These are phyloP conservation scores for Eretmochelys imbricata DNA, from an alignment of 2,113 vertebrate species.

Conservation along the genomic window DNA sequence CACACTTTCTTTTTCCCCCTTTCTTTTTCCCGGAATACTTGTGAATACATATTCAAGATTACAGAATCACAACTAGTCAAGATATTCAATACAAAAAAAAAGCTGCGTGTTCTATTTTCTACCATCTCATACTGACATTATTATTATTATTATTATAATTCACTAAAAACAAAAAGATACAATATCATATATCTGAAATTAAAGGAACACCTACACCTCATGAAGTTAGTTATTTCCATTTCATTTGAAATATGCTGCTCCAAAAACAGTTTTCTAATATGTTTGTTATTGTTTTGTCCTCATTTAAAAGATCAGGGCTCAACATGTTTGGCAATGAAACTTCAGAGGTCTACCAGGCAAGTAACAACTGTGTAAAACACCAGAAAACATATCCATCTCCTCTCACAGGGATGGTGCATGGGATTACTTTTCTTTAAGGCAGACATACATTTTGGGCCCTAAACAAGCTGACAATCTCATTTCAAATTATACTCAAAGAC, in stretches of 20 bases:
- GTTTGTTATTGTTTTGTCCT: too few species aligned
- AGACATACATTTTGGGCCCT: neutral
- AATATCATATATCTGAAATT: constrained; percentile 7
- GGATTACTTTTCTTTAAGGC: neutral
- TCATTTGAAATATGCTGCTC: constrained; percentile 35
- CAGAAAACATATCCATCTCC: neutral
- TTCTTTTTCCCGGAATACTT: neutral
- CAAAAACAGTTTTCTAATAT: neutral
- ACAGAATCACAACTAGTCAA: neutral
- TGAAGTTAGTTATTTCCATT: neutral
- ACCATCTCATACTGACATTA: constrained; percentile 32
- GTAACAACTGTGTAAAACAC: neutral
- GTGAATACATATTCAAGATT: neutral
- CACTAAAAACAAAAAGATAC: constrained; percentile 52
- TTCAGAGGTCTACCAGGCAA: constrained; percentile 33
- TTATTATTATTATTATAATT: constrained; percentile 7
- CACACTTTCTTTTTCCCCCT: too few species aligned
- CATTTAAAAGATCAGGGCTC: constrained; percentile 38
- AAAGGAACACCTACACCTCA: constrained; percentile 35
- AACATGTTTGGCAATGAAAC: constrained; percentile 43
- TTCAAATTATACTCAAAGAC: neutral
- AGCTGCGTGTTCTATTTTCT: constrained; percentile 1
- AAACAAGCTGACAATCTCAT: neutral
- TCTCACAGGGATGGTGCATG: neutral
- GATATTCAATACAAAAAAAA: neutral